phyloP scores from a whole-genome alignment of 2,888 invertebrate genomes.

The Chironomus tentans region DNA sequence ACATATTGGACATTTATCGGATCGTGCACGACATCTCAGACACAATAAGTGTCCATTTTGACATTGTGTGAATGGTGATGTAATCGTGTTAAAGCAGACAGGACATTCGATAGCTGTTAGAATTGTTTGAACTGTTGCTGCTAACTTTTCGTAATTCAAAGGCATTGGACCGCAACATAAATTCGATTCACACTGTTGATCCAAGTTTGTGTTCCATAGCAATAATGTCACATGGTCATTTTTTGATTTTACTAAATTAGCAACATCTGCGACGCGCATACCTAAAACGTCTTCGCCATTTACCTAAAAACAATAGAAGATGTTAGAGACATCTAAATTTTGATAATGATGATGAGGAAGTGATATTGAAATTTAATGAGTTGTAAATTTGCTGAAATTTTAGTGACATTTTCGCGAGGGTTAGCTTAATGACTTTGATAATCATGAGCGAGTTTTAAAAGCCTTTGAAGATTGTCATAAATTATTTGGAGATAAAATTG shows the following conservation, averaged over 20 bases:
- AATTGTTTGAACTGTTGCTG: constrained; percentile 45
- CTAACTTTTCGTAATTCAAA: constrained; percentile 45
- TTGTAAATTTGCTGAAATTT: not conserved
- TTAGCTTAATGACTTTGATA: too few relatives aligned
- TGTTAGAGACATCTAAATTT: not conserved
- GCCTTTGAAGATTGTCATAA: too few relatives aligned
- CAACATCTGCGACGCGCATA: constrained; percentile 46
- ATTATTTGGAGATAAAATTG: too few relatives aligned
- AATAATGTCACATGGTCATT: constrained; percentile 42
- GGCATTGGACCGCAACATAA: constrained; percentile 51
- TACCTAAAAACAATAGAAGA: constrained; percentile 41
- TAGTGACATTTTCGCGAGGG: too few relatives aligned
- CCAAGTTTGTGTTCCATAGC: constrained; percentile 45
- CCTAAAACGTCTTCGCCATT: constrained; percentile 48
- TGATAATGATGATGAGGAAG: not conserved
- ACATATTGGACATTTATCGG: constrained; percentile 54
- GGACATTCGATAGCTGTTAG: constrained; percentile 53
- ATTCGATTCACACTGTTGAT: constrained; percentile 42
- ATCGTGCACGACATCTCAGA: constrained; percentile 49
- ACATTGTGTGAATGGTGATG: constrained; percentile 55
- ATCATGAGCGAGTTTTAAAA: too few relatives aligned
- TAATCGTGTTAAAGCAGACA: constrained; percentile 53
- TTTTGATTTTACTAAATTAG: constrained; percentile 44
- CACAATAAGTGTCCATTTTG: constrained; percentile 58
- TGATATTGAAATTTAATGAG: too few relatives aligned